These are phyloP conservation scores for Clitarchus hookeri DNA, from an alignment of 2,888 invertebrate species.

Conservation along the genomic window DNA sequence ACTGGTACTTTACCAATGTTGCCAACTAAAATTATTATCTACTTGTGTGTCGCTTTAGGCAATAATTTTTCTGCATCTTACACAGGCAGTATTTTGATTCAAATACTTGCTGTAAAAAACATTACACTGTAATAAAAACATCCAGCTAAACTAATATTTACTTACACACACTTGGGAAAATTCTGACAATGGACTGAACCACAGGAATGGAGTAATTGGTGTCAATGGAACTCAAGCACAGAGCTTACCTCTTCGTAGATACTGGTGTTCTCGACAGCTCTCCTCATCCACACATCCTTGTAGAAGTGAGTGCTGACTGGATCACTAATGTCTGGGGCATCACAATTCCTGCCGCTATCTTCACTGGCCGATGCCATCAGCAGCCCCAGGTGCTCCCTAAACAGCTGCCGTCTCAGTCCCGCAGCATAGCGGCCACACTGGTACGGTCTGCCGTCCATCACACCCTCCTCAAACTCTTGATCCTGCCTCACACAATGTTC, in stretches of 20 bases:
- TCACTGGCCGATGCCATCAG: constrained; percentile 54
- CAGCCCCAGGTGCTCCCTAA: constrained; percentile 89
- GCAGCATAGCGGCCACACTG: constrained; percentile 87
- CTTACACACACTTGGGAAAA: no score
- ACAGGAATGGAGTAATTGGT: no score
- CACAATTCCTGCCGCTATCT: constrained; percentile 56
- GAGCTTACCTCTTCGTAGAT: constrained; percentile 78
- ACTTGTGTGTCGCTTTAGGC: no score
- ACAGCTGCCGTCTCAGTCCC: constrained; percentile 79
- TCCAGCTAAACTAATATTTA: no score
- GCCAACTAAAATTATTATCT: no score
- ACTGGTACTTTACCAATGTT: no score
- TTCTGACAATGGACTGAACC: no score
- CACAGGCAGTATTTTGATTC: no score
- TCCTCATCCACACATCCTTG: constrained; percentile 79
- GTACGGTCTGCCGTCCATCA: constrained; percentile 80
- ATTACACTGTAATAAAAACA: no score
- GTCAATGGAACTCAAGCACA: not conserved
- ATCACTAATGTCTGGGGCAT: constrained; percentile 70
- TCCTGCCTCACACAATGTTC: constrained; percentile 60
- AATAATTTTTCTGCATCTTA: no score
- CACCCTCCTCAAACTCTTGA: constrained; percentile 76
- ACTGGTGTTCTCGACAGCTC: constrained; percentile 81
- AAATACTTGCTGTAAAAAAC: no score
- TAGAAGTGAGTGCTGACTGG: constrained; percentile 83